A percentile compares a stretch with the other conserved stretches of the same genome.
phyloP scores from a whole-genome alignment of 2,113 vertebrate genomes.

The Myanophis thanlyinensis region DNA sequence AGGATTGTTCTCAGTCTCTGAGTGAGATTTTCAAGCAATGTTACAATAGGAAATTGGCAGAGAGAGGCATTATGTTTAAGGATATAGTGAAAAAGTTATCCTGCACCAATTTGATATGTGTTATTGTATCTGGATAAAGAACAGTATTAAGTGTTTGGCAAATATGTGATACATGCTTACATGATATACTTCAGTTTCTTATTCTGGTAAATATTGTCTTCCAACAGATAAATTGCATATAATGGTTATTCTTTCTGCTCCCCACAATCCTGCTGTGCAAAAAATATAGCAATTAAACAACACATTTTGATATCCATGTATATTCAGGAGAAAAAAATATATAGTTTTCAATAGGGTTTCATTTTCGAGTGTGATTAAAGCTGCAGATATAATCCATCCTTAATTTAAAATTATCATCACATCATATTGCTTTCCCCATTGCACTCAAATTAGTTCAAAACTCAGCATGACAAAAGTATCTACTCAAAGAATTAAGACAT shows the following conservation, averaged over 20 bases:
- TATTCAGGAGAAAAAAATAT: neutral
- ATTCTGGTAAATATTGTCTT: neutral
- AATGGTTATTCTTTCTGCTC: neutral
- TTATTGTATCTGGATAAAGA: neutral
- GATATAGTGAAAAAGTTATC: neutral
- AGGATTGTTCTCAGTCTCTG: neutral
- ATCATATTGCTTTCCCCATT: neutral
- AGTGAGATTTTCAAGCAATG: neutral
- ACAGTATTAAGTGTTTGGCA: neutral
- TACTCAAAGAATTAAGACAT: neutral
- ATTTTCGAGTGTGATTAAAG: neutral
- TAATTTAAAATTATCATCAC: neutral
- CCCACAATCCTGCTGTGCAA: neutral
- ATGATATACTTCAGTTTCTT: neutral
- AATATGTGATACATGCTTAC: neutral
- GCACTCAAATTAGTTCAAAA: neutral
- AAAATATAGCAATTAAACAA: neutral
- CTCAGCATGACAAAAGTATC: neutral
- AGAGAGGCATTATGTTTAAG: neutral
- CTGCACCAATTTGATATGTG: neutral
- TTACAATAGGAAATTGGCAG: neutral
- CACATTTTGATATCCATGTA: neutral
- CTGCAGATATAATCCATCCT: neutral
- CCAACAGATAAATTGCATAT: neutral
- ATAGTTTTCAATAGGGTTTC: neutral